phyloP scores from a whole-genome alignment of 2,113 vertebrate genomes.

The Equus quagga region DNA sequence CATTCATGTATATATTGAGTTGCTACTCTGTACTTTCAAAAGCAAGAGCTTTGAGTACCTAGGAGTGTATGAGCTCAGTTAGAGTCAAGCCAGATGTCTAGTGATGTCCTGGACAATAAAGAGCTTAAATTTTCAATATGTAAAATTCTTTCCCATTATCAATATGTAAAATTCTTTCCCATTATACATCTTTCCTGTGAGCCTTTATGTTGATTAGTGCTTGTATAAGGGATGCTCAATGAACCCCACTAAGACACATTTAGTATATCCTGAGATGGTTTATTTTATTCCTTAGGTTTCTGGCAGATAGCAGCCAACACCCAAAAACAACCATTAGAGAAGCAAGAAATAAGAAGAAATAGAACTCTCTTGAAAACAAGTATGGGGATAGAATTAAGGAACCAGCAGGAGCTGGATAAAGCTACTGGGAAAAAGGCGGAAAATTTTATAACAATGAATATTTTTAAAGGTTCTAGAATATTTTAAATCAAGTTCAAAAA shows the following conservation, averaged over 20 bases:
- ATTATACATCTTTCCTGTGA: not conserved
- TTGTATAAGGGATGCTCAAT: not conserved
- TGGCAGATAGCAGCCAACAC: not conserved
- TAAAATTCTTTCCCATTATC: constrained; percentile 2
- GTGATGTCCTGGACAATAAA: not conserved
- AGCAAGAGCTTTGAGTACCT: not conserved
- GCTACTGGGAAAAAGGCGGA: not conserved
- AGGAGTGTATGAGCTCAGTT: not conserved
- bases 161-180: constrained; percentile 11
- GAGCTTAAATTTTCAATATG: not conserved
- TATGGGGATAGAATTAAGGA: not conserved
- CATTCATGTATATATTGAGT: not conserved
- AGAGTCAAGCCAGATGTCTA: not conserved
- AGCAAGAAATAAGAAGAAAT: not conserved
- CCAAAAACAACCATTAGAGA: not conserved
- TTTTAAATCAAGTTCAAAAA: constrained; percentile 24
- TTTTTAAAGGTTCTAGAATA: constrained; percentile 40
- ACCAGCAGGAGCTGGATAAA: not conserved
- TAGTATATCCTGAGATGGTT: not conserved
- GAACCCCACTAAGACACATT: not conserved
- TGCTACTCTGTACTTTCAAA: not conserved
- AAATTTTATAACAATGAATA: not conserved
- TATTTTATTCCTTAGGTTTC: not conserved
- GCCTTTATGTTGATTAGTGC: not conserved
- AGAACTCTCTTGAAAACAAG: not conserved